phyloP scores from a whole-genome alignment of 2,113 vertebrate species.

The Eulacestoma nigropectus region DNA sequence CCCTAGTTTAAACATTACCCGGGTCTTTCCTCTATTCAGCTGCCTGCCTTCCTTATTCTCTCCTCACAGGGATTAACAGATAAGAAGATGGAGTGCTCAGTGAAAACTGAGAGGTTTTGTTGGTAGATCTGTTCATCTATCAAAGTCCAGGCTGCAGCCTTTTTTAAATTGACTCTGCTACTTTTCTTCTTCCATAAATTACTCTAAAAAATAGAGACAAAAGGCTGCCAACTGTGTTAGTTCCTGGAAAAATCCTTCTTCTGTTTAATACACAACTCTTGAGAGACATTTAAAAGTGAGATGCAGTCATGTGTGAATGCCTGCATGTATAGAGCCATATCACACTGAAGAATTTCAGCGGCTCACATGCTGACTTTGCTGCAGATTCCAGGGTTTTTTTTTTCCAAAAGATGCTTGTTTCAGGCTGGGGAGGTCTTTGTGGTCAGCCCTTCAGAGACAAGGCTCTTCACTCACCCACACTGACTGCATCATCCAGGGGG shows the following conservation, averaged over 20 bases:
- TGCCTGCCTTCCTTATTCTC: neutral
- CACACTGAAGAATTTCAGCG: neutral
- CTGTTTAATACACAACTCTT: slow-evolving; percentile 33
- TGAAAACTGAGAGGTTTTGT: slow-evolving; percentile 44
- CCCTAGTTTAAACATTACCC: neutral
- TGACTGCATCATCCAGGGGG: too few relatives aligned
- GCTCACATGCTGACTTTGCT: neutral
- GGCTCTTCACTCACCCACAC: neutral
- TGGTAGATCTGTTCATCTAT: slow-evolving; percentile 50
- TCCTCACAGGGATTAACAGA: neutral
- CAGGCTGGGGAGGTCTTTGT: neutral
- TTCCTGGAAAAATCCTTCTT: slow-evolving; percentile 42
- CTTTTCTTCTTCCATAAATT: slow-evolving; percentile 46
- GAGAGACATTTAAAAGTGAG: slow-evolving; percentile 46
- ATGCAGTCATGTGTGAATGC: slow-evolving; percentile 34
- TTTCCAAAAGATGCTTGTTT: neutral
- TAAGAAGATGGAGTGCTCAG: slow-evolving; percentile 42
- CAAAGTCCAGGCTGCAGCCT: slow-evolving; percentile 50
- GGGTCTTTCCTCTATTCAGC: neutral
- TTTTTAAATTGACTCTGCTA: slow-evolving; percentile 47
- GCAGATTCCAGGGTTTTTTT: neutral
- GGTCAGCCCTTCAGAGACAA: neutral
- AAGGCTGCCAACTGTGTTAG: slow-evolving; percentile 44
- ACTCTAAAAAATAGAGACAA: slow-evolving; percentile 53
- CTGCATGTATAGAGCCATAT: neutral